Base-by-base conservation (phyloP, 2,888 invertebrate genomes). In the Spodoptera littoralis region DNA sequence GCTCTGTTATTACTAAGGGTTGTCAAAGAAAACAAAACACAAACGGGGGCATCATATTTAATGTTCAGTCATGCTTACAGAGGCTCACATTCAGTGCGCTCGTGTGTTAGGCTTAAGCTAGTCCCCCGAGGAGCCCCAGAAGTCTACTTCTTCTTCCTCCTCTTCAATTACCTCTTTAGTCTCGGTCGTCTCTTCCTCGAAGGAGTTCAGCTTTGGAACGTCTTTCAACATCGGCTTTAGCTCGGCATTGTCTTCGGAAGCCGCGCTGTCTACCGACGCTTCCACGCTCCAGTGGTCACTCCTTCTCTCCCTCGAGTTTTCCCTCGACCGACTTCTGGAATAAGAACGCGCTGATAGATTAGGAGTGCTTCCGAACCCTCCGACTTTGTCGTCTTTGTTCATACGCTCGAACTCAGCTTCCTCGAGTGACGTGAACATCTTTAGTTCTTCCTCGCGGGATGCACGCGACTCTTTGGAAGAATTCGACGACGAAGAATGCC, bases 391-490 rank as follows among this genome's bases (percentile, higher is more conserved):
- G 52, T 82, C 84, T 76, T 77, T 86, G 79, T 80, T 88, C 89
- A 87, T 90, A 80, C 89, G 89, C 76, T 92, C 90, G 72, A 95
- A 92, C 84, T 96, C 96, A 70, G 95, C 95, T 85, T 96, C 96
- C 85, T 96, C 96, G 77, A 96, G 92, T 58, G 96, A 96, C 71
- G 96, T 96, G 80, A 96, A 96, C 91, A 95, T 95, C 89, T 95
- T 95, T 44, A 96, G 87, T 86, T 96, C 96, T 83, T 96, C 96
- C 77, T 96, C 96, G 61, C 96, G 95, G 36, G 96, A 96, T 65
- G 95, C 95, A 66, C 95, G 95, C 61, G 96, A 96, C 13, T 96
- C 96, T 80, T 89, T 93, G 60, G 96, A 96, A 70, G 96, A 96
- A 73, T 95, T 96, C 73, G 95, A 94, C 53, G 96, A 96, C 71